A percentile compares a stretch with the other conserved stretches of the same genome.
Conservation (phyloP, 2,797 vertebrate genomes). For the Peromyscus aztecus region DNA sequence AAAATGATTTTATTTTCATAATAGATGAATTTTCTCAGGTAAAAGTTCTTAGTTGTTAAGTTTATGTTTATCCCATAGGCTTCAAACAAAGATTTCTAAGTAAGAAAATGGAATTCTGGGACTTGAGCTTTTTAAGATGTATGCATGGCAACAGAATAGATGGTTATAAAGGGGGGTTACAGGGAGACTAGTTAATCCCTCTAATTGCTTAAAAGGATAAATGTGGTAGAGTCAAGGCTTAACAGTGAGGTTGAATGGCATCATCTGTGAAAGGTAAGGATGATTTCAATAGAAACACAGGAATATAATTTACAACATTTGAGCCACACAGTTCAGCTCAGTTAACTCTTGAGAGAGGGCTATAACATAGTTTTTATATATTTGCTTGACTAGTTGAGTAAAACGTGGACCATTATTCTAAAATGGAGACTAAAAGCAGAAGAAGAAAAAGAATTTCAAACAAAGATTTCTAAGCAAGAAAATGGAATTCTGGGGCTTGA, state of each 20-base stretch:
- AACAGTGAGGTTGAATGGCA: background rate
- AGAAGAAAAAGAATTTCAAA: background rate
- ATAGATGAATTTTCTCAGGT: constrained; percentile 13
- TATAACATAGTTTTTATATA: background rate
- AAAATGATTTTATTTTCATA: background rate
- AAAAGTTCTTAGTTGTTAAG: background rate
- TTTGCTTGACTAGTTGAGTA: background rate
- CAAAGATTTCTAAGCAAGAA: constrained; percentile 25
- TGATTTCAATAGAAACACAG: background rate
- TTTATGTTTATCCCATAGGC: background rate
- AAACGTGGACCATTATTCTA: background rate
- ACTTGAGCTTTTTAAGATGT: background rate
- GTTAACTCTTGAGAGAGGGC: background rate
- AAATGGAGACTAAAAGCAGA: background rate
- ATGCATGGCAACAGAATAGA: background rate
- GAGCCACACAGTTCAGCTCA: background rate
- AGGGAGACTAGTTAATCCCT: background rate
- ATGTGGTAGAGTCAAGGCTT: background rate
- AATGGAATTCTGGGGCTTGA: background rate
- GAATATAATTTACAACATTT: background rate
- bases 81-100: constrained; percentile 14
- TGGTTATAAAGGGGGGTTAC: background rate
- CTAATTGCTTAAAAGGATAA: background rate
- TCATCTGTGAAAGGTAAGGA: background rate
- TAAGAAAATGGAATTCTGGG: background rate